Evolutionary conservation across 2,113 vertebrate genomes (phyloP), one percentile per base, ranked within the genome.

Genomic region (Notarius quadriscutis): DNA sequence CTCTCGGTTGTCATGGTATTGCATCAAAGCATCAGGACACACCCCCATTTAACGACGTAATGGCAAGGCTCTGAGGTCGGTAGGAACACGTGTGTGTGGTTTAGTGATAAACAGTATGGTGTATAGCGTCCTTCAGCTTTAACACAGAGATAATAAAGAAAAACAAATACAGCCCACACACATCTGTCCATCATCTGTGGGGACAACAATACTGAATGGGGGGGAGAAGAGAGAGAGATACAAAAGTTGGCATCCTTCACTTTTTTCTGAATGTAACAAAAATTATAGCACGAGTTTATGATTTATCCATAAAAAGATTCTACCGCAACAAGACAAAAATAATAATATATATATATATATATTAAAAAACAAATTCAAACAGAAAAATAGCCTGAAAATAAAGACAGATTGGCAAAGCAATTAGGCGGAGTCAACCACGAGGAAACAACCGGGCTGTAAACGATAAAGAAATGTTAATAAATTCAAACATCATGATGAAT

Each of bases 121-220:
- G 72, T 78, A 7, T 78, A n/a, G 22, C 55, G 75, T 27, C 75
- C 75, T 78, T 78, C 72, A 75, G 48, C 72, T 75, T 78, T 27
- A 78, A 60, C 18, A 81, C 92, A 93, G 93, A 93, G 95, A 95
- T 95, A 94, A 94, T 94, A 89, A 93, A 93, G 91, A 92, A 93
- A 91, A 91, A 88, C 86, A 91, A 92, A 91, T 88, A 91, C 89
- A 93, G 92, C 92, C 83, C 51, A 69, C 50, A 69, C 50, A 34
- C 48, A 55, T 18, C 48, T 0, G n/a, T 20, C 27, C 17, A 58
- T 81, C n/a, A 81, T 14, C 22, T 3, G 75, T 34, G 78, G 30
- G n/a, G 53, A 58, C 9, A 58, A 80, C 53, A 80, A 80, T 80
- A 80, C 78, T 80, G 53, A 50, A 83, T 3, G 5, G 60, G 89